phyloP scores from a whole-genome alignment of 2,888 invertebrate species.

The Tetropium fuscum region DNA sequence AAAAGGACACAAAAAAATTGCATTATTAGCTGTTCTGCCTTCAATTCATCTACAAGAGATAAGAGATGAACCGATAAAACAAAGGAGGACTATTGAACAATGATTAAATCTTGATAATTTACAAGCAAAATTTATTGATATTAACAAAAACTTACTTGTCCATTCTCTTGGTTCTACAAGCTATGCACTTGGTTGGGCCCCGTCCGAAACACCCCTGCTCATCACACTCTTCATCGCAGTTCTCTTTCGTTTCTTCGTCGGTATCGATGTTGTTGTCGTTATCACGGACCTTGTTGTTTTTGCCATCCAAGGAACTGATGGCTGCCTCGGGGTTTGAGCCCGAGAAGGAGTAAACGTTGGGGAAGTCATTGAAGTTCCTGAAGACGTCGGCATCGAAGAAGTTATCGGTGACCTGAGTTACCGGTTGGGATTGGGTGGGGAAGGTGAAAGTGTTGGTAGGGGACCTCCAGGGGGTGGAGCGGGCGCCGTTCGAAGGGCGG shows the following conservation, averaged over 20 bases:
- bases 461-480: conserved; percentile 67
- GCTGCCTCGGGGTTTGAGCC: conserved; percentile 83
- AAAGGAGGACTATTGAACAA: no score
- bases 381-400: conserved; percentile 76
- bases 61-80: no score
- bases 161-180: conserved; percentile 83
- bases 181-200: conserved; percentile 86
- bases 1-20: no score
- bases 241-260: conserved; percentile 64
- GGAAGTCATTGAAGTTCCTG: conserved; percentile 80
- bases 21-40: no score
- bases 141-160: conserved; percentile 74
- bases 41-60: no score
- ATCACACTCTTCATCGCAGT: conserved; percentile 89
- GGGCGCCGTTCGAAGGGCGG: conserved; percentile 69
- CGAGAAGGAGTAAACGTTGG: conserved; percentile 80
- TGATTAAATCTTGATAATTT: no score
- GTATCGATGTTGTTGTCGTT: conserved; percentile 58
- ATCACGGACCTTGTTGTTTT: conserved; percentile 69
- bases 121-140: no score
- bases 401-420: conserved; percentile 71
- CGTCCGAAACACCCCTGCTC: conserved; percentile 88
- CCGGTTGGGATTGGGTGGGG: conserved; percentile 74
- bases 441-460: conserved; percentile 72
- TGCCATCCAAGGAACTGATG: conserved; percentile 80